Conservation (phyloP, 1,140 invertebrate species). For the Antheraea pernyi region DNA sequence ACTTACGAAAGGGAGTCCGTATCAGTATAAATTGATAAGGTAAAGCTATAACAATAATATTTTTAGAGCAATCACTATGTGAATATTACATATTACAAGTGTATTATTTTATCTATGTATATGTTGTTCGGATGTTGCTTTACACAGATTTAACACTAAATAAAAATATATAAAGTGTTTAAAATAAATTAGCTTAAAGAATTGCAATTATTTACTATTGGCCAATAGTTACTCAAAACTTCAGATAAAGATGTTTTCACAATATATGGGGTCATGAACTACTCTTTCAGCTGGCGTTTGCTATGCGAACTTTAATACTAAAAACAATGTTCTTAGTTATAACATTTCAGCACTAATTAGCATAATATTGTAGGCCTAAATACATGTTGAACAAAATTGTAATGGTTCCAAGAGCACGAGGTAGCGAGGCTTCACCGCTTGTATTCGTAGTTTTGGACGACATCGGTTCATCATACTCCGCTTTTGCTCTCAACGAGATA, state of each 20-base stretch:
- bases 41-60: slow-evolving; percentile 23
- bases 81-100: not conserved
- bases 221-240: not conserved
- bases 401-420: slow-evolving; percentile 30
- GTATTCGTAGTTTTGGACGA: slow-evolving; percentile 56
- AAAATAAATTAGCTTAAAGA: not conserved
- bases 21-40: slow-evolving; percentile 55
- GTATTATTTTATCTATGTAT: not conserved
- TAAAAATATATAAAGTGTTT: too few species aligned
- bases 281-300: not conserved
- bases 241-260: not conserved
- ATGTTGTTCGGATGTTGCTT: not conserved
- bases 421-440: not conserved
- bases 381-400: slow-evolving; percentile 60
- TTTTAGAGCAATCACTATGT: not conserved
- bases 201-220: not conserved
- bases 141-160: too few species aligned
- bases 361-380: slow-evolving; percentile 52
- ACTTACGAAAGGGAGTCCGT: slow-evolving; percentile 34
- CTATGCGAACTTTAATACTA: not conserved
- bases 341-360: not conserved
- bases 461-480: slow-evolving; percentile 44
- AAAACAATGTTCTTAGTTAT: not conserved
- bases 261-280: not conserved
- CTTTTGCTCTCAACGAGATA: slow-evolving; percentile 49